These are phyloP conservation scores for Malurus alboscapulatus DNA, from an alignment of 2,113 vertebrate genomes.

Conservation along the genomic window DNA sequence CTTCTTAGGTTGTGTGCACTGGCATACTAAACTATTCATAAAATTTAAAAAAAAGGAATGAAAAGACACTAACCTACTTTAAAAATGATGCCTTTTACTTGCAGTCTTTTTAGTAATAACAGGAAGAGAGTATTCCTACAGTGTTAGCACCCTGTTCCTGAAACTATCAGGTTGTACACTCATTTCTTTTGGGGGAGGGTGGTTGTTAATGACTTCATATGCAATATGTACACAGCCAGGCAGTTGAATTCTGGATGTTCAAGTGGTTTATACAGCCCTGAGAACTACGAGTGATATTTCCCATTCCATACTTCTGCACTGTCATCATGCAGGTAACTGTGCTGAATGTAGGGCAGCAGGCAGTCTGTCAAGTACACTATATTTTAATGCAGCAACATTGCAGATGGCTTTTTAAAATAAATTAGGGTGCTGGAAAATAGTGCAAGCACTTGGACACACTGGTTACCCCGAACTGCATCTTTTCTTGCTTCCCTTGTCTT, in stretches of 20 bases:
- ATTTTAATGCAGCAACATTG: background rate
- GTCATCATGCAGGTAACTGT: conserved; percentile 1
- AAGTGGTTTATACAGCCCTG: background rate
- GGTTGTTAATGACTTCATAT: background rate
- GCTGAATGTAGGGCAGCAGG: background rate
- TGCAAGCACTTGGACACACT: background rate
- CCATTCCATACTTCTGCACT: background rate
- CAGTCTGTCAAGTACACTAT: background rate
- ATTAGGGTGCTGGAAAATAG: background rate
- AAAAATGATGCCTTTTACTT: background rate
- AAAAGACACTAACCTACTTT: conserved; percentile 2
- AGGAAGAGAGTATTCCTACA: background rate
- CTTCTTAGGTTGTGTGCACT: conserved; percentile 44
- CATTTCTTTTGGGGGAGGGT: background rate
- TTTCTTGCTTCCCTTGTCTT: background rate
- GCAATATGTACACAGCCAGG: background rate
- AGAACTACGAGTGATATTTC: background rate
- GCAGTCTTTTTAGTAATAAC: background rate
- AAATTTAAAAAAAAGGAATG: background rate
- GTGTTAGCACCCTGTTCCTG: background rate
- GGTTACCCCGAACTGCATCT: background rate
- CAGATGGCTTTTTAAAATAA: background rate
- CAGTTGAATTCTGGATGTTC: background rate
- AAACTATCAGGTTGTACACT: background rate
- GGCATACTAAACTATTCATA: conserved; percentile 46